Percentiles rank a stretch among this genome's conserved stretches.
Evolutionary conservation across 2,888 invertebrate genomes (phyloP).

Genomic region (Andrena marginata): DNA sequence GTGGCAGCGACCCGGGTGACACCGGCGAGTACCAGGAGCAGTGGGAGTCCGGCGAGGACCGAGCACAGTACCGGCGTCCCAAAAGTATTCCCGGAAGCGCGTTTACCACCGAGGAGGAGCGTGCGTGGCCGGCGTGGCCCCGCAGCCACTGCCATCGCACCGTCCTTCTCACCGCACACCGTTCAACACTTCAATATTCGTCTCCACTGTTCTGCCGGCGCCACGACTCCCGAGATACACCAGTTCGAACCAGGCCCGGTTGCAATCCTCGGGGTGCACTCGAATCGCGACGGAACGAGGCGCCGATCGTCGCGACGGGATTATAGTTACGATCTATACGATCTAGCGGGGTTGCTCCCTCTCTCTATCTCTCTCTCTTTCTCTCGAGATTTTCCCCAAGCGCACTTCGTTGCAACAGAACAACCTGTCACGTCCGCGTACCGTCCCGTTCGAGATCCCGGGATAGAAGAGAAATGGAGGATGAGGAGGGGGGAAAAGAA

Average conservation of each 20-base stretch:
- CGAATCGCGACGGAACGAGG: neutral
- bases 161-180: slow-evolving; percentile 69
- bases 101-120: slow-evolving; percentile 74
- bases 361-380: no score
- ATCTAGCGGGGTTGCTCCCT: no score
- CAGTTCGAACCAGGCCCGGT: slow-evolving; percentile 6
- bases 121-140: slow-evolving; percentile 79
- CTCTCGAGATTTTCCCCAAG: neutral
- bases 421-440: neutral
- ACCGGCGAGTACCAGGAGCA: slow-evolving; percentile 42
- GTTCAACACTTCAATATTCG: slow-evolving; percentile 41
- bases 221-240: slow-evolving; percentile 10
- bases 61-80: slow-evolving; percentile 50
- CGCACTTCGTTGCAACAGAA: neutral
- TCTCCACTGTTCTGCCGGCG: slow-evolving; percentile 47
- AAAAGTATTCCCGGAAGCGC: slow-evolving; percentile 65
- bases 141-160: slow-evolving; percentile 82
- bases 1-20: slow-evolving; percentile 48
- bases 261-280: neutral
- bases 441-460: neutral
- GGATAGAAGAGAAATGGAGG: neutral
- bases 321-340: no score
- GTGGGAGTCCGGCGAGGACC: slow-evolving; percentile 52
- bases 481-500: slow-evolving; percentile 31
- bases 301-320: no score